Conservation (phyloP, 2,113 vertebrate genomes). For the Gymnocephalus cernua region DNA sequence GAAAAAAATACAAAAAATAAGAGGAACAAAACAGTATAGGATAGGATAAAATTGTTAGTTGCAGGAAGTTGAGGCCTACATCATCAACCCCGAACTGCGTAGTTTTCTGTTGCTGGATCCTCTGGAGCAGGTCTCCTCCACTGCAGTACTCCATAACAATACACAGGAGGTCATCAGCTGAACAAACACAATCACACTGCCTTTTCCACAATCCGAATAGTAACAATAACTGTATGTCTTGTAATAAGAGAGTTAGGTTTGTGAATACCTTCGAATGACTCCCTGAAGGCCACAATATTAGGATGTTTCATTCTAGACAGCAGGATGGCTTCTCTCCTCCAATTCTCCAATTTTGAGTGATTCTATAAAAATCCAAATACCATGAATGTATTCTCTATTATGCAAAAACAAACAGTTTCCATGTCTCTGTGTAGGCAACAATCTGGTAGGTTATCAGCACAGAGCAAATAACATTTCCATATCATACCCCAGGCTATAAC, state of each 20-base stretch:
- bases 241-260: neutral
- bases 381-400: slow-evolving; percentile 13
- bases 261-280: slow-evolving; percentile 91
- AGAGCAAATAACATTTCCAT: slow-evolving; percentile 34
- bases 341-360: slow-evolving; percentile 77
- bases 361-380: slow-evolving; percentile 82
- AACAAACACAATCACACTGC: slow-evolving; percentile 56
- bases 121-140: slow-evolving; percentile 91
- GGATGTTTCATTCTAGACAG: slow-evolving; percentile 93
- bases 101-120: slow-evolving; percentile 88
- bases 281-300: slow-evolving; percentile 90
- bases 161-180: slow-evolving; percentile 89
- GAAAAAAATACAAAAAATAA: neutral
- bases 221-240: slow-evolving; percentile 2
- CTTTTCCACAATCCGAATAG: slow-evolving; percentile 22
- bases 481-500: slow-evolving; percentile 4
- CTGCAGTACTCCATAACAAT: slow-evolving; percentile 96
- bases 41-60: neutral
- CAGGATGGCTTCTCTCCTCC: slow-evolving; percentile 89
- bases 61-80: slow-evolving; percentile 76
- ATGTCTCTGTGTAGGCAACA: slow-evolving; percentile 6
- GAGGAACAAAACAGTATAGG: neutral
- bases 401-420: slow-evolving; percentile 44
- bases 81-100: slow-evolving; percentile 85
- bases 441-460: slow-evolving; percentile 35